Percentiles rank a stretch among this genome's conserved stretches.
Evolutionary conservation across 2,888 invertebrate genomes (phyloP).

Genomic region (Corbicula japonica): DNA sequence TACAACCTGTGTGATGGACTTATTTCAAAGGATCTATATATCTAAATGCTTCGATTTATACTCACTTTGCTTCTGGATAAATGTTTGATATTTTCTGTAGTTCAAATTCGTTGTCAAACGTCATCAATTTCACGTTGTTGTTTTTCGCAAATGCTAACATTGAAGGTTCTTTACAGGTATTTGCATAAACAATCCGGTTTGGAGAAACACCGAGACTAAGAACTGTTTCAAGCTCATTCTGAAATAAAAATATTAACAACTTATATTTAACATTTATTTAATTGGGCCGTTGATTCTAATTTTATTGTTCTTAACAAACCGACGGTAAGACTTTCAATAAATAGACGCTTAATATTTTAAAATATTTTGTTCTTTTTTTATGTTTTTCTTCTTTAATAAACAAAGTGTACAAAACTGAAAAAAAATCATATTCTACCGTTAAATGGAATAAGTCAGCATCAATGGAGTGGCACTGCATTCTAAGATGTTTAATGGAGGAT

Average conservation of each 20-base stretch:
- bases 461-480: too few species aligned
- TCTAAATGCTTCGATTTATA: too few species aligned
- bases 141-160: constrained; percentile 94
- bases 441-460: too few species aligned
- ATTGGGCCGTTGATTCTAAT: not conserved
- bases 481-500: too few species aligned
- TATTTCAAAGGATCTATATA: too few species aligned
- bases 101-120: constrained; percentile 97
- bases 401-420: too few species aligned
- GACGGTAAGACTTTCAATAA: too few species aligned
- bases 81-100: constrained; percentile 94
- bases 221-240: constrained; percentile 94
- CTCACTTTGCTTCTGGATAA: constrained; percentile 94
- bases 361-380: too few species aligned
- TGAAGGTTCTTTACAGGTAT: constrained; percentile 97
- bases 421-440: too few species aligned
- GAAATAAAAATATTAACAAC: constrained; percentile 27
- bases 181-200: constrained; percentile 96
- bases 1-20: too few species aligned
- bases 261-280: not conserved
- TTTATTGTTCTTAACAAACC: not conserved
- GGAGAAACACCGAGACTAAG: constrained; percentile 91
- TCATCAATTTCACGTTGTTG: constrained; percentile 93
- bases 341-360: too few species aligned
- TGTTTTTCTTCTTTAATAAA: too few species aligned